Evolutionary conservation across 1,140 invertebrate species (phyloP), one percentile per base, ranked within the genome.

Genomic region (Musca domestica): DNA sequence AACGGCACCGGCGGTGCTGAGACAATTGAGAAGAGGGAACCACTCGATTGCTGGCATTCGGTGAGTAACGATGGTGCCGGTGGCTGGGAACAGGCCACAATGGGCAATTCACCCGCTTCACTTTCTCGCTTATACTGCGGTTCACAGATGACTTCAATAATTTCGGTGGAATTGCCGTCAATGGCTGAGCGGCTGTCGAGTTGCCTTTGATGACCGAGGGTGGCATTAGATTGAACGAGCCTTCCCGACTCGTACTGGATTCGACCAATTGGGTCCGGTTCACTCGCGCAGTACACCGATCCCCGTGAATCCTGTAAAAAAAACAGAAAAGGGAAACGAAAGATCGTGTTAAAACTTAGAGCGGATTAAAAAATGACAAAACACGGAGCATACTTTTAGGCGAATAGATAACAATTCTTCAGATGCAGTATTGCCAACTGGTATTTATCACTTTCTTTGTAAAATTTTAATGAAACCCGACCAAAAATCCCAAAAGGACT

Each of bases 1-100:
- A 77, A 61, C 78, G 84, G 74, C 27, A 75, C 71, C 17, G 77
- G 80, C n/a, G 86, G 86, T 9, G 86, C 86, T 19, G 86, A 87
- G 41, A 86, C 85, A 56, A 87, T 85, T 9, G 86, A 87, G 67
- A 86, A 84, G 2, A 86, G 74, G 1, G 85, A 86, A 14, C 86
- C 86, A 65, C 73, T 71, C n/a, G 72, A 69, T 22, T 73, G 71
- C 54, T 78, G 74, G n/a, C 74, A 61, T 52, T 72, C 73, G 52
- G 58, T 67, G 34, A 74, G 71, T 48, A 46, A 56, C 47, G 67
- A 71, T 30, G 58, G 68, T 48, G 41, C 71, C 27, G 67, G 67
- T 34, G 71, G 68, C 68, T 70, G 54, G 27, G 74, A 71, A 25
- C 72, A 69, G 17, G 70, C 68, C 63, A 69, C 66, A 14, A 52